phyloP scores from a whole-genome alignment of 2,888 invertebrate species.

The Iphiclides podalirius region DNA sequence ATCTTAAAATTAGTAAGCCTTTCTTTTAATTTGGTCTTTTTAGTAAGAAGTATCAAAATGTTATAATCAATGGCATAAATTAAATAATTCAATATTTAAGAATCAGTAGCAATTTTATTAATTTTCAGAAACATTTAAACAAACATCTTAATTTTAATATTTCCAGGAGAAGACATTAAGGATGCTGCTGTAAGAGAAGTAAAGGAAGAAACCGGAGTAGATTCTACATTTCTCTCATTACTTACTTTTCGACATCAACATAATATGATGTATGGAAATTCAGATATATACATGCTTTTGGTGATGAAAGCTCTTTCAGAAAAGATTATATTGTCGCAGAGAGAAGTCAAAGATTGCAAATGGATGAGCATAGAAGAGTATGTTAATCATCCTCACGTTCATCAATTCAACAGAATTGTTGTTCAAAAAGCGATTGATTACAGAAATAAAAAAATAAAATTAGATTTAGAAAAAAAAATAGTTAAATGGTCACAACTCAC shows the following conservation, averaged over 20 bases:
- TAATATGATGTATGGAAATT: conserved; percentile 87
- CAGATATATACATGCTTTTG: conserved; percentile 92
- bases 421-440: conserved; percentile 83
- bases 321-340: conserved; percentile 84
- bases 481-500: conserved; percentile 56
- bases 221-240: conserved; percentile 86
- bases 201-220: conserved; percentile 93
- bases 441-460: conserved; percentile 78
- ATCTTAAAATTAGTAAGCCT: too few species aligned
- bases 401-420: conserved; percentile 84
- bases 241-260: conserved; percentile 90
- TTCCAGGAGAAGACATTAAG: conserved; percentile 88
- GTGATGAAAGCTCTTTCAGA: conserved; percentile 83
- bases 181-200: conserved; percentile 93
- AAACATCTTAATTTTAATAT: background rate
- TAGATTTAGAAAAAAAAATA: conserved; percentile 78
- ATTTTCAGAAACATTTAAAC: conserved; percentile 3
- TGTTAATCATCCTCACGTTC: conserved; percentile 84
- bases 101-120: too few species aligned
- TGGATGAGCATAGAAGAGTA: conserved; percentile 92
- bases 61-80: too few species aligned
- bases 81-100: too few species aligned
- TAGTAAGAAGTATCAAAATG: too few species aligned
- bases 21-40: too few species aligned
- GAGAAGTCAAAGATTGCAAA: conserved; percentile 87